Conservation (phyloP, 2,797 vertebrate species). For the Pangasius larnaudii region DNA sequence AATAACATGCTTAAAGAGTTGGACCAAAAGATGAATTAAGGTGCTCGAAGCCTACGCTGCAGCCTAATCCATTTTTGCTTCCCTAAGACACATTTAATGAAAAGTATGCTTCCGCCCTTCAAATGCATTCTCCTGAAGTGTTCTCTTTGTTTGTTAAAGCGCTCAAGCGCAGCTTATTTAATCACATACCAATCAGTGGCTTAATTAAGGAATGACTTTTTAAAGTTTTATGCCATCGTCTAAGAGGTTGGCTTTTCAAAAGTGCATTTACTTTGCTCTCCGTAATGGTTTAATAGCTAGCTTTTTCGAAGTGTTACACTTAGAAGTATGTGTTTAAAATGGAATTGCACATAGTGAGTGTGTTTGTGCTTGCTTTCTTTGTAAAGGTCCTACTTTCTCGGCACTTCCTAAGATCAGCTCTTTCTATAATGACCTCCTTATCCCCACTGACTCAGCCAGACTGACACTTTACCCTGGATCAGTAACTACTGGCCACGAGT, state of each 20-base stretch:
- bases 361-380: slow-evolving; percentile 14
- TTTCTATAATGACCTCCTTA: slow-evolving; percentile 53
- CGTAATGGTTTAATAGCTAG: slow-evolving; percentile 36
- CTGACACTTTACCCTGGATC: slow-evolving; percentile 57
- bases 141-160: slow-evolving; percentile 46
- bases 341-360: background rate
- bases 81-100: slow-evolving; percentile 57
- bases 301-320: background rate
- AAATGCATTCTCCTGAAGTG: slow-evolving; percentile 45
- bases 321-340: background rate
- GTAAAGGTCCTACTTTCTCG: slow-evolving; percentile 10
- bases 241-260: slow-evolving; percentile 20
- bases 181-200: slow-evolving; percentile 23
- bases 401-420: slow-evolving; percentile 9
- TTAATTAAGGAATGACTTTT: slow-evolving; percentile 34
- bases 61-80: slow-evolving; percentile 51
- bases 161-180: slow-evolving; percentile 41
- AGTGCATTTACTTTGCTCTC: slow-evolving; percentile 15
- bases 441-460: slow-evolving; percentile 43
- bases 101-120: slow-evolving; percentile 48
- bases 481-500: slow-evolving; percentile 33
- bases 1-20: slow-evolving; percentile 55
- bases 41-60: slow-evolving; percentile 49
- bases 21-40: slow-evolving; percentile 52
- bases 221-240: slow-evolving; percentile 22